Percentiles rank a stretch among this genome's conserved stretches.
Conservation (phyloP, 1,140 invertebrate genomes). For the Papilio aristodemus region DNA sequence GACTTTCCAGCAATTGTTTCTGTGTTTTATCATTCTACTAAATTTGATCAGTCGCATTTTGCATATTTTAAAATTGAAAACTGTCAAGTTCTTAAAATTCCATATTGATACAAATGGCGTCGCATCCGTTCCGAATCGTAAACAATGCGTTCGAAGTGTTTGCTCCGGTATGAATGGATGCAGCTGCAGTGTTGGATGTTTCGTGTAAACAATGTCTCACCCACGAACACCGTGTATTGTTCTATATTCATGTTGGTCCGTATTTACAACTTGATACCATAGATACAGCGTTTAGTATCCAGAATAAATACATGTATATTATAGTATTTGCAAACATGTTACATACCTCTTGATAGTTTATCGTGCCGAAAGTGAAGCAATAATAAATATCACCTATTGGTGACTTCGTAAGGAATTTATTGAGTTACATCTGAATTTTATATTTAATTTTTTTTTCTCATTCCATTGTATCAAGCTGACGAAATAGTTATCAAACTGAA, state of each 20-base stretch:
- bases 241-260: constrained; percentile 3
- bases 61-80: background rate
- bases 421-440: too few species aligned
- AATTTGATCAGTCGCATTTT: background rate
- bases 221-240: constrained; percentile 7
- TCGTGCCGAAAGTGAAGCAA: too few species aligned
- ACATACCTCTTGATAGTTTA: too few species aligned
- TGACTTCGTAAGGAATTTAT: too few species aligned
- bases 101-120: constrained; percentile 22
- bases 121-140: constrained; percentile 8
- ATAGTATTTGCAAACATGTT: too few species aligned
- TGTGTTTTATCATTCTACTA: background rate
- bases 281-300: too few species aligned
- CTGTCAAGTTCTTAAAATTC: constrained; percentile 1
- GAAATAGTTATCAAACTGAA: too few species aligned
- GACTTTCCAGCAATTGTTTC: too few species aligned
- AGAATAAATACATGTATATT: too few species aligned
- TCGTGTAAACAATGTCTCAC: constrained; percentile 21
- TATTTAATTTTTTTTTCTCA: too few species aligned
- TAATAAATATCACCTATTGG: too few species aligned
- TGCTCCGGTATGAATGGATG: constrained; percentile 4
- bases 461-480: too few species aligned
- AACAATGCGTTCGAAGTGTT: constrained; percentile 21
- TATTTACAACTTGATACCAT: background rate
- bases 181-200: constrained; percentile 1